Evolutionary conservation across 92 coral and sea anemone genomes (phyloP).

Genomic region (Ricordea florida): DNA sequence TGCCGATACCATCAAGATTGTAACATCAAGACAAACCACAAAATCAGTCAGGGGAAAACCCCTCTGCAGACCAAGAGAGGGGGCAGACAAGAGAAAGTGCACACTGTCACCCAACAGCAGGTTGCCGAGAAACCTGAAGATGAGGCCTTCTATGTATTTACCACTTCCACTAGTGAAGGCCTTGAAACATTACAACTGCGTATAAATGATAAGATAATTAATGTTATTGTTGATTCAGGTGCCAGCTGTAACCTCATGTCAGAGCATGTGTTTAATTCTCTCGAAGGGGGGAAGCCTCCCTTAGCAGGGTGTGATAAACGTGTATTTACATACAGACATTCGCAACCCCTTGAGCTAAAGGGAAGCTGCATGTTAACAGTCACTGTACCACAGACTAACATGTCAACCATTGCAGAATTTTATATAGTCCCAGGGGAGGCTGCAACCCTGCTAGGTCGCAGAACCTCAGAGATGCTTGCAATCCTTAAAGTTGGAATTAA

Average conservation of each 20-base stretch:
- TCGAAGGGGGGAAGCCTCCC: slow-evolving; percentile 1
- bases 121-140: not conserved
- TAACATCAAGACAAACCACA: not conserved
- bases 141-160: not conserved
- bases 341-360: slow-evolving; percentile 20
- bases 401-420: not conserved
- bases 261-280: not conserved
- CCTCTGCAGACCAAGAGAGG: too few species aligned
- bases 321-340: slow-evolving; percentile 18
- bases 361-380: slow-evolving; percentile 3
- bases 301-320: not conserved
- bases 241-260: slow-evolving; percentile 60
- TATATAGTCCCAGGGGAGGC: not conserved
- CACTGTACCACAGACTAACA: not conserved
- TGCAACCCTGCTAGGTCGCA: slow-evolving; percentile 11
- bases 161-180: not conserved
- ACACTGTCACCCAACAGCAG: not conserved
- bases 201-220: slow-evolving; percentile 54
- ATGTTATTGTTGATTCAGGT: slow-evolving; percentile 45
- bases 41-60: too few species aligned
- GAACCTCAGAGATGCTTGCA: slow-evolving; percentile 4
- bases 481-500: slow-evolving; percentile 6
- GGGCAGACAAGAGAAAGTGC: not conserved
- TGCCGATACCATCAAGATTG: not conserved
- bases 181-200: slow-evolving; percentile 20